Evolutionary conservation across 2,888 invertebrate genomes (phyloP).

Genomic region (Ornithoptera alexandrae): DNA sequence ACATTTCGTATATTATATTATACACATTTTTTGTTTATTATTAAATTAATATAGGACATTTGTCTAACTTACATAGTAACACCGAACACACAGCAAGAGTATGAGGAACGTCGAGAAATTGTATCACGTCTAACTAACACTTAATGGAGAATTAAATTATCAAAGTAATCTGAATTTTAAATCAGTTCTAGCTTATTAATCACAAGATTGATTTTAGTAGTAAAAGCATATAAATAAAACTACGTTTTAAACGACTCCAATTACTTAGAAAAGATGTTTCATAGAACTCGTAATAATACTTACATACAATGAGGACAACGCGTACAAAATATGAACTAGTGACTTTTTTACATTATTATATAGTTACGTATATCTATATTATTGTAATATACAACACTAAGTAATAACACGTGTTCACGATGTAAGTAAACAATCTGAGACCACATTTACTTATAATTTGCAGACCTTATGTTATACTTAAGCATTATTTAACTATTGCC

Average conservation of each 20-base stretch:
- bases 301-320: slow-evolving; percentile 15
- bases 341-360: slow-evolving; percentile 14
- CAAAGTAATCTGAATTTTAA: too few relatives aligned
- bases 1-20: slow-evolving; percentile 72
- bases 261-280: slow-evolving; percentile 19
- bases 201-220: too few relatives aligned
- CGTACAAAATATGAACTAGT: slow-evolving; percentile 23
- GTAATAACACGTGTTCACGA: background rate
- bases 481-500: too few relatives aligned
- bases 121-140: slow-evolving; percentile 2
- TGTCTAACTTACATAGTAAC: slow-evolving; percentile 53
- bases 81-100: slow-evolving; percentile 52
- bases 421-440: too few relatives aligned
- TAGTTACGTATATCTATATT: slow-evolving; percentile 11
- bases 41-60: slow-evolving; percentile 51
- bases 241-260: too few relatives aligned
- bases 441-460: too few relatives aligned
- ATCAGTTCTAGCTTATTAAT: too few relatives aligned
- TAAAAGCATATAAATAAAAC: too few relatives aligned
- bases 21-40: slow-evolving; percentile 49
- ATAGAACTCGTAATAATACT: background rate
- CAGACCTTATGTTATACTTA: too few relatives aligned
- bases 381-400: too few relatives aligned
- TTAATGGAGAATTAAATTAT: too few relatives aligned
- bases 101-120: slow-evolving; percentile 37